Conservation (phyloP, 2,888 invertebrate species). For the Cryptocephalus primarius region DNA sequence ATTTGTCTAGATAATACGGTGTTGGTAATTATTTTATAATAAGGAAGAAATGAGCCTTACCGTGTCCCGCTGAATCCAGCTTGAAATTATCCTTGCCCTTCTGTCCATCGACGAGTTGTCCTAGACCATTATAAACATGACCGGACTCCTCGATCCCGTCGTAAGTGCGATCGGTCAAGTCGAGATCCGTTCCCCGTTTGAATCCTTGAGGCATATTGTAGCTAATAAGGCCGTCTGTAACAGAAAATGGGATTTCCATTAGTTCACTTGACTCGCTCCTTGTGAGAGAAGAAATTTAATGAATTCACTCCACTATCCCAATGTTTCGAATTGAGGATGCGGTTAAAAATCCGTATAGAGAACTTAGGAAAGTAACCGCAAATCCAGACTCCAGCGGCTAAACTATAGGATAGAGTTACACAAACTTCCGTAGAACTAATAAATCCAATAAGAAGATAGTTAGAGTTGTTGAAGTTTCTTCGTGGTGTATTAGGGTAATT, state of each 20-base stretch:
- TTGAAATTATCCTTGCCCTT: slow-evolving; percentile 66
- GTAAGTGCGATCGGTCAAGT: slow-evolving; percentile 68
- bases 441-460: slow-evolving; percentile 4
- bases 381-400: slow-evolving; percentile 1
- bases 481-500: slow-evolving; percentile 4
- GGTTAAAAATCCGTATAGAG: too few relatives aligned
- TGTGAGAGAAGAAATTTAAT: too few relatives aligned
- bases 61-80: slow-evolving; percentile 51
- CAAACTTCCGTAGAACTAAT: slow-evolving; percentile 1
- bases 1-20: too few relatives aligned
- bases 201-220: slow-evolving; percentile 71
- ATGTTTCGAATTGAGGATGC: too few relatives aligned
- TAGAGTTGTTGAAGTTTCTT: neutral
- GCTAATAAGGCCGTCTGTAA: slow-evolving; percentile 62
- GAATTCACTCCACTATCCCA: too few relatives aligned
- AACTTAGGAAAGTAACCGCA: neutral
- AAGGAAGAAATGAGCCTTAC: slow-evolving; percentile 44
- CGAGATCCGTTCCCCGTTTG: slow-evolving; percentile 58
- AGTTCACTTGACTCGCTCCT: too few relatives aligned
- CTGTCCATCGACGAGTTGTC: slow-evolving; percentile 68
- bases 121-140: slow-evolving; percentile 58
- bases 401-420: slow-evolving; percentile 1
- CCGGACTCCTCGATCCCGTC: slow-evolving; percentile 59
- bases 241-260: slow-evolving; percentile 1
- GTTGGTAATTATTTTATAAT: too few relatives aligned